These are phyloP conservation scores for Sarcoramphus papa DNA, from an alignment of 2,797 vertebrate genomes.

Conservation along the genomic window DNA sequence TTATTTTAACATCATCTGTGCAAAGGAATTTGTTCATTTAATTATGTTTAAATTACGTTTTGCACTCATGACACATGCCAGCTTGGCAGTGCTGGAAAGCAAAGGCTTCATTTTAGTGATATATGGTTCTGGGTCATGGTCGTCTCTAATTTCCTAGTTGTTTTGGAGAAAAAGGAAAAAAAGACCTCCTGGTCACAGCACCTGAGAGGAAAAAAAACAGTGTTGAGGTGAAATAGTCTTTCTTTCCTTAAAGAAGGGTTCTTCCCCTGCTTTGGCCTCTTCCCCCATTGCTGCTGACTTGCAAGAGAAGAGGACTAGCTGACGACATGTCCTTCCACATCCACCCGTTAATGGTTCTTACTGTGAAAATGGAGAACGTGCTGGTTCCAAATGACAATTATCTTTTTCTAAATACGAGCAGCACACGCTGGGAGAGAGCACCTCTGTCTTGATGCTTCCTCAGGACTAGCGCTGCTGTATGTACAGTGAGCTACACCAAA, in stretches of 20 bases:
- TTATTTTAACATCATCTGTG: not conserved
- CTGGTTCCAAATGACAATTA: not conserved
- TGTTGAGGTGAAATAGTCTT: not conserved
- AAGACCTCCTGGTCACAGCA: not conserved
- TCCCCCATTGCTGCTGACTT: not conserved
- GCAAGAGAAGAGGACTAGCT: not conserved
- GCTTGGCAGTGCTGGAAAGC: not conserved
- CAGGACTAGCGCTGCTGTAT: rapidly evolving
- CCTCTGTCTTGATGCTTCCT: not conserved
- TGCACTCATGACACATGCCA: not conserved
- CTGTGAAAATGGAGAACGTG: not conserved
- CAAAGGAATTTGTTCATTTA: not conserved
- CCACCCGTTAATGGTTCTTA: not conserved
- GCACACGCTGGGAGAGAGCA: rapidly evolving
- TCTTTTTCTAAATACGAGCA: not conserved
- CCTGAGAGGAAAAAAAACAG: rapidly evolving
- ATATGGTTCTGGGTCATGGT: rapidly evolving
- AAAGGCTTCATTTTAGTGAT: not conserved
- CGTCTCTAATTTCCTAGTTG: not conserved
- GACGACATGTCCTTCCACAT: rapidly evolving
- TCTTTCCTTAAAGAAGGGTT: not conserved
- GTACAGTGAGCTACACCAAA: not conserved
- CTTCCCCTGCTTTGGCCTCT: not conserved
- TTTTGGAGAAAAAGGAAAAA: not conserved
- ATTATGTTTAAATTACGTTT: not conserved